Evolutionary conservation across 2,113 vertebrate genomes (phyloP), one percentile per base, ranked within the genome.

Genomic region (Agapornis roseicollis): DNA sequence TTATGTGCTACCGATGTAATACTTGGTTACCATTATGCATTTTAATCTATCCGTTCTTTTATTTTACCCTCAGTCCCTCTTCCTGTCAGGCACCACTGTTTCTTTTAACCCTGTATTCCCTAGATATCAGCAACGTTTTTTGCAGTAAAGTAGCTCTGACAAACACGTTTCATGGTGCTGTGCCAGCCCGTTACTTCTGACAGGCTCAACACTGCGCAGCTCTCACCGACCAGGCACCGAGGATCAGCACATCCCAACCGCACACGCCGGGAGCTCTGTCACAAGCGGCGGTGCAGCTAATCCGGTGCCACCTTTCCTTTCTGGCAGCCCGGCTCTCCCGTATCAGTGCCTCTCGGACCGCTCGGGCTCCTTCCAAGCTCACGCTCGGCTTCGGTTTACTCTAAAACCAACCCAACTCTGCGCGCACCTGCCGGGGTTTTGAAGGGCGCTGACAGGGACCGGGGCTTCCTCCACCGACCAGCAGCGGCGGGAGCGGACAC

Each of bases 271-370:
- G 11, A 17, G 27, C 10, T 41, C 80, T 4, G 8, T 14, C 52
- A 53, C 6, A 4, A 24, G 14, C 65, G 33, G 27, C 7, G 50
- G 35, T 1, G 27, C 44, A 47, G 41, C 35, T 49, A 37, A 24
- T 18, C 31, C 64, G 10, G 0, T 0, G 22, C 5, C 46, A n/a
- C 35, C 33, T 23, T 19, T 35, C n/a, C 55, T 27, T 33, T 4
- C 55, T 3, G 27, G 16, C 65, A 56, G 13, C 29, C 44, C 5
- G n/a, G 60, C 25, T 60, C 52, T 64, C 33, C 31, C 12, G 2
- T 2, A 3, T 9, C 18, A 23, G 3, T 1, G 16, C 4, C 56
- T n/a, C 77, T 6, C 13, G 72, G 27, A 17, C 28, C 19, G 22
- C 19, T 58, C 47, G 10, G 33, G 41, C 9, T 56, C 11, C 33